Evolutionary conservation across 2,113 vertebrate species (phyloP), one percentile per base, ranked within the genome.

Genomic region (Pandion haliaetus): DNA sequence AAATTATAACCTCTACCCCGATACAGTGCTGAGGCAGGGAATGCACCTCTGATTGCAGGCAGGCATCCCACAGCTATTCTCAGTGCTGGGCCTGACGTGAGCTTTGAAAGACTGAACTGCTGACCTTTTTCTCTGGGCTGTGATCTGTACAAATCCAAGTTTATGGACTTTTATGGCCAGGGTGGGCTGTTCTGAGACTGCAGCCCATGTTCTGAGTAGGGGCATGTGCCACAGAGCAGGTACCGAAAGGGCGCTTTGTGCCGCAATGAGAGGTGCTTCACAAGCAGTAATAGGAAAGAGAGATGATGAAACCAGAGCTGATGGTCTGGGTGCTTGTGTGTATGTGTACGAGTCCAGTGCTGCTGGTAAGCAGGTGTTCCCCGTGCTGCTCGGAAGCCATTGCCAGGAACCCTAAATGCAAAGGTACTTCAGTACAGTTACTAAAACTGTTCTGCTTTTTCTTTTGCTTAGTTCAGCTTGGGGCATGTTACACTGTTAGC

Each of bases 401-500:
- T 0, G 1, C 42, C 12, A 26, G 59, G 23, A 45, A 6, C 58
- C 49, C 36, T 7, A 13, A 44, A 29, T 23, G 26, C 4, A 5
- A n/a, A 23, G 18, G 42, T 19, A 26, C 54, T 36, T 36, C 1
- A 0, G 10, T 19, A 5, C 8, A 1, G 36, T 23, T 21, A 14
- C 58, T 38, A 44, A 21, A 67, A 11, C 28, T 14, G 3, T 11
- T 74, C 32, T 63, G 40, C 32, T 24, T 45, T 79, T 45, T 13
- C 77, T 50, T 50, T 17, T 19, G 14, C 74, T 62, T 15, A 14
- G 49, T 18, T 81, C 63, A 16, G 21, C 28, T 5, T 36, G 71
- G 42, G 71, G 25, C 42, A 8, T 0, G 0, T 10, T 24, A 21
- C 1, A 4, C 61, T 32, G 0, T 20, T 36, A 17, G 38, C 62